Base-by-base conservation (phyloP, 2,888 invertebrate genomes). In the Sphaerophoria taeniata region DNA sequence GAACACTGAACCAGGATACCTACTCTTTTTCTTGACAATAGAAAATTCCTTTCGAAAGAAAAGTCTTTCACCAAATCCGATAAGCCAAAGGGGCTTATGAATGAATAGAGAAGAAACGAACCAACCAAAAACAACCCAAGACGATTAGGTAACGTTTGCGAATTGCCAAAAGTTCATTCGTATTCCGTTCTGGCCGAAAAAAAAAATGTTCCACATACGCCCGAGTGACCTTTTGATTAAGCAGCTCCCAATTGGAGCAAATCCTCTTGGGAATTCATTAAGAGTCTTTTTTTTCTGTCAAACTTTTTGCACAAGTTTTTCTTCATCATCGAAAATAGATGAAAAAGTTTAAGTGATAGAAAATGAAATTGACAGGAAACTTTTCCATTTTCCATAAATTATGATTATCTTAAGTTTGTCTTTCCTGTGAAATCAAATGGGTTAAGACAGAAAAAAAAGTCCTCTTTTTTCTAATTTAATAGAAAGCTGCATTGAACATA, bases 371-470 rank as follows among this genome's bases (percentile, higher is more conserved):
- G n/a, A 4, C 33, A 16, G 3, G 14, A 31, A 65, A 65, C 36
- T 76, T 71, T 76, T 76, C 65, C 51, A 76, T 71, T 81, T 76
- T 65, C 65, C 43, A 71, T 45, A 71, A 76, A 71, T 55, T 70
- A 49, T 43, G 63, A 53, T 53, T 14, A 56, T 70, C 56, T 51
- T 60, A 56, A 45, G 49, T 75, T 51, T 24, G 24, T 24, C 24
- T 67, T 60, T 33, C 39, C 43, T 70, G 58, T 63, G 43, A 56
- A 78, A 78, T 51, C 74, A 78, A 53, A 63, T 78, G 5, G 63
- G 45, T 70, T 63, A 63, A 82, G 33, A 24, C 12, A 65, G 47
- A 43, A 43, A 5, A 72, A 53, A 36, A 9, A 31, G 53, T 56
- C 69, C 61, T 34, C 63, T 70, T 43, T 9, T 9, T 39, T 33